Evolutionary conservation across 1,140 invertebrate species (phyloP).

Genomic region (Neodiprion pinetum): DNA sequence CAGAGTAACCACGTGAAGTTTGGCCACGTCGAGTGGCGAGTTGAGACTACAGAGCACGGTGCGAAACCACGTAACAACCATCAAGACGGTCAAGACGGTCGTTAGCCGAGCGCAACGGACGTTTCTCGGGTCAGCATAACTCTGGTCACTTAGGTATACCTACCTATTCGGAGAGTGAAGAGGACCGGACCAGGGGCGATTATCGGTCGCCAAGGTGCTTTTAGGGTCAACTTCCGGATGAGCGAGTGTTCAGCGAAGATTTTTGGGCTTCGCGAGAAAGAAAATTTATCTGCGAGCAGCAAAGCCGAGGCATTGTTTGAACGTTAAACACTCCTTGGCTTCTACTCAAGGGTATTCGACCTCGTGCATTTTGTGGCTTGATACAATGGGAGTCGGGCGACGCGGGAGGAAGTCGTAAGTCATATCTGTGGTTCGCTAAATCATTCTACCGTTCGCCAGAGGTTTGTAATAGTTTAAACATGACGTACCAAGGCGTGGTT

Average conservation of each 20-base stretch:
- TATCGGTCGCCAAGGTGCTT: slow-evolving; percentile 13
- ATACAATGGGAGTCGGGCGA: neutral
- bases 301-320: too few species aligned
- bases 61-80: slow-evolving; percentile 4
- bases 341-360: too few species aligned
- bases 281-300: too few species aligned
- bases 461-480: slow-evolving; percentile 13
- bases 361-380: neutral
- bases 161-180: neutral
- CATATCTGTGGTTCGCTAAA: neutral
- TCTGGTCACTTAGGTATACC: slow-evolving; percentile 14
- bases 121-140: slow-evolving; percentile 12
- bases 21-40: neutral
- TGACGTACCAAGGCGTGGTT: slow-evolving; percentile 1
- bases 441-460: neutral
- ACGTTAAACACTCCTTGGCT: too few species aligned
- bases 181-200: neutral
- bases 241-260: neutral
- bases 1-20: neutral
- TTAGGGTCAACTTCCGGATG: neutral
- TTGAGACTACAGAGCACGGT: neutral
- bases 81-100: slow-evolving; percentile 11
- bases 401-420: neutral
- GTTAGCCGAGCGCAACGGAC: neutral
- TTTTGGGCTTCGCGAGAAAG: neutral